These are phyloP conservation scores for Delphinapterus leucas DNA, from an alignment of 2,113 vertebrate species.

Conservation along the genomic window DNA sequence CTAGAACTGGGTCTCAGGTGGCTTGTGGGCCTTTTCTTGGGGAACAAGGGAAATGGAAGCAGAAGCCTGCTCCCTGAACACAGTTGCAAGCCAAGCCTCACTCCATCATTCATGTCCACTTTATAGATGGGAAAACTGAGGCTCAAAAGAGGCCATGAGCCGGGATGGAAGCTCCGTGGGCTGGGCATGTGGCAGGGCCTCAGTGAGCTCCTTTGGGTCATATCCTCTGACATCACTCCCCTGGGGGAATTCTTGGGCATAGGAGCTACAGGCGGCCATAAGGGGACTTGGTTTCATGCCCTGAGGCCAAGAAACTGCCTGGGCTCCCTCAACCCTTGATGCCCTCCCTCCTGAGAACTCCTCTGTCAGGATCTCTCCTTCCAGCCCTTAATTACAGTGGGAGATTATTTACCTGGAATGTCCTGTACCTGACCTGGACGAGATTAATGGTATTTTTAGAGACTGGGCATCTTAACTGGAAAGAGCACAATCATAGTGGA, in stretches of 20 bases:
- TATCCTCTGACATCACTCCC: not conserved
- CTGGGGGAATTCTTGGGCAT: not conserved
- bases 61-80: not conserved
- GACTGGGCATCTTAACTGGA: constrained; percentile 38
- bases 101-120: not conserved
- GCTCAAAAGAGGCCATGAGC: not conserved
- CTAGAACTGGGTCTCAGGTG: not conserved
- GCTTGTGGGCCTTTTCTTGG: not conserved
- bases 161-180: not conserved
- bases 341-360: not conserved
- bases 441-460: constrained; percentile 2
- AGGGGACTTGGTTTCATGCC: not conserved
- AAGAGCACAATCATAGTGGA: not conserved
- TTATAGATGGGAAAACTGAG: not conserved
- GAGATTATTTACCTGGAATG: constrained; percentile 7
- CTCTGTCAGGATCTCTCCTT: not conserved
- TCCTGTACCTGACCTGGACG: not conserved
- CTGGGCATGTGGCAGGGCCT: too few species aligned
- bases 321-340: not conserved
- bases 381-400: not conserved
- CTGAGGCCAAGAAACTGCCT: not conserved
- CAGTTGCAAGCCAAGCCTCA: not conserved
- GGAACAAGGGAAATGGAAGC: not conserved
- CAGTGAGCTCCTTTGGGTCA: not conserved
- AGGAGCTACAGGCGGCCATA: not conserved